Evolutionary conservation across 2,797 vertebrate species (phyloP), one percentile per base, ranked within the genome.

Genomic region (Epinephelus awoara): DNA sequence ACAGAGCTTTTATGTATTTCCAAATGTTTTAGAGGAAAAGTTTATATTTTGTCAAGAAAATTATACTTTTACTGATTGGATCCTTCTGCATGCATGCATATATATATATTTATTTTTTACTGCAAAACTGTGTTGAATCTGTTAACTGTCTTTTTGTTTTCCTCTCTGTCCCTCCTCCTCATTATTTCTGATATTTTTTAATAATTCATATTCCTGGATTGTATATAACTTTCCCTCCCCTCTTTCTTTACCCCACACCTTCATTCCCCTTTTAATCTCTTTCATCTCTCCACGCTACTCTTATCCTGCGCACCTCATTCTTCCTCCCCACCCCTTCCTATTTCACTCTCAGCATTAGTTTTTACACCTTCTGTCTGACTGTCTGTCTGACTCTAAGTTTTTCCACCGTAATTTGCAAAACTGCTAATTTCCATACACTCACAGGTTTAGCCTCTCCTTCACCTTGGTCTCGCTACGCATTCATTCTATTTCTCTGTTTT

Each of bases 231-330:
- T 75, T 29, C 67, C 58, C 73, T 67, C 49, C 64, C 21, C 55
- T 71, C 25, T 69, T 47, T 84, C 72, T 77, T 47, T 66, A 85
- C 51, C 63, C 63, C 65, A 29, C 67, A 71, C 68, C 84, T 79
- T 65, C 44, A 66, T 51, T 61, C 25, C 6, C 17, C 19, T 58
- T 57, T 71, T 79, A 69, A 59, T 76, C 29, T 64, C 66, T 67
- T 82, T 77, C 62, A 71, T 82, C 70, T 77, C 68, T 69, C 49
- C 54, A 68, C 3, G 19, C 68, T 57, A 54, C 80, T 74, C 15
- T 55, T 73, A 66, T 38, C 46, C 59, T 11, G 12, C 29, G 2
- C 71, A 64, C 63, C 46, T 49, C 54, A 38, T 63, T 73, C 55
- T 62, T 52, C 29, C 34, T 64, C 47, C 27, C 12, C 34, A 21